Evolutionary conservation across 2,113 vertebrate species (phyloP).

Genomic region (Chauna torquata): DNA sequence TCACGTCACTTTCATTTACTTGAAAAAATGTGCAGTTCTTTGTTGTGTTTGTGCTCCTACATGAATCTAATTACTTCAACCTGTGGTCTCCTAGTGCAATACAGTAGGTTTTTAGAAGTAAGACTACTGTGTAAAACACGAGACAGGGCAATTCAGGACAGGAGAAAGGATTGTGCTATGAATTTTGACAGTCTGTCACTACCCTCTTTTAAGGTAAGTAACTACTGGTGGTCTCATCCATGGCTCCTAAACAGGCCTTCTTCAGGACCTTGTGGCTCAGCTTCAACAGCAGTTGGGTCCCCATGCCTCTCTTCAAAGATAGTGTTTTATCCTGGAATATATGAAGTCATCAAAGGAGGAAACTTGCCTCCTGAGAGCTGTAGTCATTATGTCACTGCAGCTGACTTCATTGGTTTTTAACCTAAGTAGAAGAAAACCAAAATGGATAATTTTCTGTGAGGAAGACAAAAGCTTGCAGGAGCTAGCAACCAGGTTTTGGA

Average conservation of each 20-base stretch:
- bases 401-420: neutral
- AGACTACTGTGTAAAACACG: fast-evolving
- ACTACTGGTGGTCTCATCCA: neutral
- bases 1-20: neutral
- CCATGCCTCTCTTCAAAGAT: neutral
- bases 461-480: neutral
- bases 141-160: neutral
- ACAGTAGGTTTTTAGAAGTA: neutral
- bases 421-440: neutral
- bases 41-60: neutral
- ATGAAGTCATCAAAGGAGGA: neutral
- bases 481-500: neutral
- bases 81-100: neutral
- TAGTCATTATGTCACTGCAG: neutral
- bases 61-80: neutral
- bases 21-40: neutral
- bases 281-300: neutral
- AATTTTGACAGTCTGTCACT: neutral
- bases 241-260: neutral
- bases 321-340: neutral
- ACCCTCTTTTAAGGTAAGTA: neutral
- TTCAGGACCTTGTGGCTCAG: neutral
- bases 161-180: neutral
- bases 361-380: neutral
- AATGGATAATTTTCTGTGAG: neutral